Evolutionary conservation across 1,140 invertebrate genomes (phyloP).

Genomic region (Drosophila melanica): DNA sequence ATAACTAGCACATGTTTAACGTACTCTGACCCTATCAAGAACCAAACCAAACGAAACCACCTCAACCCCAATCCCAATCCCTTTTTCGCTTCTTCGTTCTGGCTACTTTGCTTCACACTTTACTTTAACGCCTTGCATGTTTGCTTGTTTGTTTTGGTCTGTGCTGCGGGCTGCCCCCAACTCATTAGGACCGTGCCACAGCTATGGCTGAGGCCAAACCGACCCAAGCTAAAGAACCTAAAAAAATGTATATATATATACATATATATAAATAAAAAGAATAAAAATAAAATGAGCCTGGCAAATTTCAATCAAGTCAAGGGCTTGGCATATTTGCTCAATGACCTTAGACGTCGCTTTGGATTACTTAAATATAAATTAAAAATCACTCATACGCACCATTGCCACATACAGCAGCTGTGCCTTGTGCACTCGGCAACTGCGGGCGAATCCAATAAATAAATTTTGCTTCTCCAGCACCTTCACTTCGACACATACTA

Average conservation of each 20-base stretch:
- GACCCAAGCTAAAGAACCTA: not conserved
- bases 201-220: not conserved
- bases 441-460: slow-evolving; percentile 43
- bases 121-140: slow-evolving; percentile 58
- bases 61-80: not conserved
- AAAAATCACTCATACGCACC: slow-evolving; percentile 73
- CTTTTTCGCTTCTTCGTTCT: not conserved
- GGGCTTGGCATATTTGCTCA: slow-evolving; percentile 18
- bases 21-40: slow-evolving; percentile 2
- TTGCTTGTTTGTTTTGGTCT: slow-evolving; percentile 53
- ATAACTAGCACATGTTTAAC: slow-evolving; percentile 58
- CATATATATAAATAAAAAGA: not conserved
- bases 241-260: not conserved
- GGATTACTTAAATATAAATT: slow-evolving; percentile 63
- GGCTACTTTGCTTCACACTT: slow-evolving; percentile 56
- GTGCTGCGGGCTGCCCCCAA: slow-evolving; percentile 26
- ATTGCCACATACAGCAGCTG: slow-evolving; percentile 32
- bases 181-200: slow-evolving; percentile 31
- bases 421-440: slow-evolving; percentile 19
- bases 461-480: slow-evolving; percentile 16
- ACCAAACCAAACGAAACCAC: not conserved
- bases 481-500: not conserved
- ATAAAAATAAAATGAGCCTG: slow-evolving; percentile 1
- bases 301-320: slow-evolving; percentile 25
- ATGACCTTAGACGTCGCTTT: slow-evolving; percentile 18